Base-by-base conservation (phyloP, 2,888 invertebrate genomes). In the Melanargia galathea region DNA sequence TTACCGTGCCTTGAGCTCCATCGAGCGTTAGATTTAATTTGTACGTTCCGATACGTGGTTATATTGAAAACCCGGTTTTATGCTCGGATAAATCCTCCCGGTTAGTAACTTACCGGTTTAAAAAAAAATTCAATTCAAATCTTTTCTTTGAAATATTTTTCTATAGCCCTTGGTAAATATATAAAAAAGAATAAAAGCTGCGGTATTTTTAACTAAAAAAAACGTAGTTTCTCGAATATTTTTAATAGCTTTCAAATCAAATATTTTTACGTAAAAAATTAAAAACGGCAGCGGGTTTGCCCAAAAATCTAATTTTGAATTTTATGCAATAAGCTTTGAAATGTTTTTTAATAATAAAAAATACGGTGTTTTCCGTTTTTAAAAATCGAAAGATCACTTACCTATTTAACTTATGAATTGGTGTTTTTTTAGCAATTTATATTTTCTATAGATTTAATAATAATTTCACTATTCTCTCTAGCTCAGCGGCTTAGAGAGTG, bases 11-110 rank as follows among this genome's bases (percentile, higher is more conserved):
- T 51, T 57, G 49, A 52, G 63, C 63, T 63, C 52, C 56, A 65
- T 60, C 60, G 63, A 60, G 60, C 65, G 57, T 65, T 65, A 63
- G 60, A 63, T 60, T 65, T 63, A 63, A 63, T 65, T 60, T 59
- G 49, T 56, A 51, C 49, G 43, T 38, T 26, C 61, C 61, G 46
- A 54, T 63, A 43, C 64, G 43, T 54, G 54, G 57, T 60, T 45
- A 43, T 40, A 57, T 46, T 59, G 64, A 56, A 62, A 65, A 62
- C 59, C 57, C 43, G 59, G 62, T 57, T 62, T 60, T 38, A 60
- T 46, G 62, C 40, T 57, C 48, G 58, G 51, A 60, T 64, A 57
- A 57, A 60, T 60, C 40, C 58, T 22, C 13, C 16, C 33, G 22
- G 30, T 62, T 54, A 54, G 48, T 46, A 30, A 60, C 35, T 56